phyloP scores from a whole-genome alignment of 2,797 vertebrate species.

The Rousettus madagascariensis region DNA sequence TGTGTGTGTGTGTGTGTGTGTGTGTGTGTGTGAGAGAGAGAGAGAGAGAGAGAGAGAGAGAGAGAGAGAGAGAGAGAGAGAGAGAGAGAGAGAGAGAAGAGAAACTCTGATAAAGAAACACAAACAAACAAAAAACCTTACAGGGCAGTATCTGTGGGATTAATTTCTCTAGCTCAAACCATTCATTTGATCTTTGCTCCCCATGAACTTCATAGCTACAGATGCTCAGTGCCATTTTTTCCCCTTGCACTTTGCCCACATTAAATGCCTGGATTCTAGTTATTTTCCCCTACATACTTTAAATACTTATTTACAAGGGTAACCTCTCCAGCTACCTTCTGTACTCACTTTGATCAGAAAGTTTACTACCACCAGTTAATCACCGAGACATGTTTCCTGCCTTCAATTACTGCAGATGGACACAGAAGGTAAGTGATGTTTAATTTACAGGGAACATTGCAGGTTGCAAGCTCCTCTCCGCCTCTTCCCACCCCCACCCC shows the following conservation, averaged over 20 bases:
- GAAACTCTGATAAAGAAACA: background rate
- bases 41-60: background rate
- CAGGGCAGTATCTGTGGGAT: background rate
- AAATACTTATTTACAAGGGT: conserved; percentile 40
- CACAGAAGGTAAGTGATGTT: conserved; percentile 52
- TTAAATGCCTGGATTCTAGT: background rate
- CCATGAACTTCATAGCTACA: background rate
- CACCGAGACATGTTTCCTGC: conserved; percentile 55
- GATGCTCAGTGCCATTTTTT: background rate
- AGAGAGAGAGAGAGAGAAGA: background rate
- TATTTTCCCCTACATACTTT: background rate
- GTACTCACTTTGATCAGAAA: conserved; percentile 43
- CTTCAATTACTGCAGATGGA: conserved; percentile 38
- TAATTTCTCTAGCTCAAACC: background rate
- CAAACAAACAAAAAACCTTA: background rate
- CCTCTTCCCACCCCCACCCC: background rate
- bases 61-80: background rate
- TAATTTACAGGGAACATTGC: conserved; percentile 44
- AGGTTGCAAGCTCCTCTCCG: background rate
- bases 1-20: too few relatives aligned
- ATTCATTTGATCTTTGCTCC: background rate
- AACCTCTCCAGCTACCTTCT: conserved; percentile 14
- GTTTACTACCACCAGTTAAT: conserved; percentile 59
- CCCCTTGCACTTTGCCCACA: background rate
- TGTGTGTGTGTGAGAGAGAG: background rate